A percentile compares a stretch with the other conserved stretches of the same genome.
Conservation (phyloP, 2,888 invertebrate genomes). For the Drepanosiphum platanoidis region DNA sequence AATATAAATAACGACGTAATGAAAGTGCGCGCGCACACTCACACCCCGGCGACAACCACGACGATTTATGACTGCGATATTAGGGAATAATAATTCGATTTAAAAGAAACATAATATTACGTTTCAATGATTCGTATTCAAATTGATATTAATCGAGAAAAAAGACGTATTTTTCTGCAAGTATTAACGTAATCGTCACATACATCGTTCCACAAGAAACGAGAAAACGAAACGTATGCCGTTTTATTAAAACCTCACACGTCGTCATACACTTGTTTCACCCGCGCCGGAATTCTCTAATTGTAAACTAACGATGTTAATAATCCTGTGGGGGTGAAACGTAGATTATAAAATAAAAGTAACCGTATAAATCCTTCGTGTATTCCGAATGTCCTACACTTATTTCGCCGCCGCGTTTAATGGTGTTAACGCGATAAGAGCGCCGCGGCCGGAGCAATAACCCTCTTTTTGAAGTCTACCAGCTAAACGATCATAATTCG, state of each 20-base stretch:
- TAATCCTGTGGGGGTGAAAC: not conserved
- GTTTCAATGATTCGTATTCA: not conserved
- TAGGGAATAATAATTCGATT: not conserved
- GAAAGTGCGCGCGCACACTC: slow-evolving; percentile 1
- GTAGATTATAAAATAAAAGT: not conserved
- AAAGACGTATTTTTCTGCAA: not conserved
- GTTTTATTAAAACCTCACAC: not conserved
- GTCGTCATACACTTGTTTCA: not conserved
- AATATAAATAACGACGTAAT: slow-evolving; percentile 38
- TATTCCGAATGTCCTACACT: not conserved
- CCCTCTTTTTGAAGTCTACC: not conserved
- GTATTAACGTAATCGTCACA: not conserved
- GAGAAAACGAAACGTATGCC: no score
- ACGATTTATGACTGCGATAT: not conserved
- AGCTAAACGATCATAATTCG: not conserved
- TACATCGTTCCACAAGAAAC: no score
- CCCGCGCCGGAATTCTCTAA: not conserved
- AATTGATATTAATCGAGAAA: not conserved
- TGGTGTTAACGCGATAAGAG: not conserved
- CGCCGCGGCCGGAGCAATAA: not conserved
- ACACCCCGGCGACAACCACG: not conserved
- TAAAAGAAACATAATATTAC: not conserved
- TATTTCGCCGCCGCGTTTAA: not conserved
- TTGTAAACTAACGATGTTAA: not conserved
- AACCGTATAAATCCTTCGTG: not conserved